Evolutionary conservation across 2,888 invertebrate species (phyloP), one percentile per base, ranked within the genome.

Genomic region (Nephrotoma flavescens): DNA sequence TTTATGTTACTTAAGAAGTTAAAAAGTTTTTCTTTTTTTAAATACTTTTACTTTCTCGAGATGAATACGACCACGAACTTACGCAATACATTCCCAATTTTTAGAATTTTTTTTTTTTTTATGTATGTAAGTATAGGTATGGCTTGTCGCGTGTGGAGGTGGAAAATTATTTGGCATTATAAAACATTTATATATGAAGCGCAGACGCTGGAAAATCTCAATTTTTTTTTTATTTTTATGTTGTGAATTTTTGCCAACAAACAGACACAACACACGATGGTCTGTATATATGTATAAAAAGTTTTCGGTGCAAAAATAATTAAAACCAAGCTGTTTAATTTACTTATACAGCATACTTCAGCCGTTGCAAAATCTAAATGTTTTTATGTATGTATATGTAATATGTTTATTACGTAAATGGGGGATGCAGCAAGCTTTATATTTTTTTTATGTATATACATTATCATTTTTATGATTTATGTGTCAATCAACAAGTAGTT

Each of bases 401-500:
- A 52, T 52, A 19, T 6, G 19, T 57, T 7, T 19, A 57, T 52
- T 52, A 52, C 47, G n/a, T 71, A 71, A 44, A 31, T 31, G 9
- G 9, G 71, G 71, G 71, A 71, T 71, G 71, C 31, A 71, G 31
- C 6, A 47, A 31, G 71, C 71, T 31, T 31, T 57, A 57, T 57
- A 19, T 6, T 57, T 57, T 71, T 31, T 71, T 71, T 71, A 71
- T 71, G 71, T 71, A 52, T 9, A 31, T 3, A 9, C 52, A 57
- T 57, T 71, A 31, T 71, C 71, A 71, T 71, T 84, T 84, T 84
- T 84, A 84, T 84, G 84, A 84, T 84, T 84, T 84, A 84, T 84
- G 84, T 42, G 42, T 84, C 71, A 84, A 84, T 84, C 84, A 84
- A 84, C 84, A 84, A 84, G 84, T 84, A 84, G 84, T 84, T 84